Percentiles rank a stretch among this genome's conserved stretches.
These are phyloP conservation scores for Julus scanicus DNA, from an alignment of 2,888 invertebrate genomes.

Conservation along the genomic window DNA sequence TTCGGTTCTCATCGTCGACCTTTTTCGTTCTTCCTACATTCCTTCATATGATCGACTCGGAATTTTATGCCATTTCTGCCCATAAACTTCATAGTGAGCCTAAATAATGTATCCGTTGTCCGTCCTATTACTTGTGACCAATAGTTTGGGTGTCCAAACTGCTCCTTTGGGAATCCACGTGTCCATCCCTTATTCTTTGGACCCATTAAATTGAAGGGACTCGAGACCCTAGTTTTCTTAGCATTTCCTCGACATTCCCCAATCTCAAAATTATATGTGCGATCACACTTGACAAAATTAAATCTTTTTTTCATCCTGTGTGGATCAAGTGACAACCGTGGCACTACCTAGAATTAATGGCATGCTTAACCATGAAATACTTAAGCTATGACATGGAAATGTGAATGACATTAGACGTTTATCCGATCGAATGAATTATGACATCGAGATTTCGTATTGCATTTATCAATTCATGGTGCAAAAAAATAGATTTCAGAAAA, in stretches of 20 bases:
- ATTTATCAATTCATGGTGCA: too few relatives aligned
- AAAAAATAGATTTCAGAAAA: too few relatives aligned
- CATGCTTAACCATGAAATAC: not conserved
- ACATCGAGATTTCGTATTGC: too few relatives aligned
- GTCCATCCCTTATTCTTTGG: not conserved
- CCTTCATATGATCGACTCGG: not conserved
- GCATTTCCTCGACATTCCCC: slow-evolving; percentile 3
- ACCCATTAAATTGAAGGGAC: not conserved
- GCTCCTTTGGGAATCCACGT: not conserved
- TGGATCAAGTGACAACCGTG: not conserved
- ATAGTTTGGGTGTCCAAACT: not conserved
- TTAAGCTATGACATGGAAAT: not conserved
- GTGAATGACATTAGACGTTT: not conserved
- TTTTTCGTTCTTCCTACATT: not conserved
- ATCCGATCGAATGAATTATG: too few relatives aligned
- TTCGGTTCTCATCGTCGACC: not conserved
- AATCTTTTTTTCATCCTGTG: not conserved
- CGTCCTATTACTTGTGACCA: not conserved
- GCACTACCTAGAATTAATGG: slow-evolving; percentile 9
- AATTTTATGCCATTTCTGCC: not conserved
- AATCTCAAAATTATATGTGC: not conserved
- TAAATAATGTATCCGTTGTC: slow-evolving; percentile 4
- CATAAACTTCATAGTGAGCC: slow-evolving; percentile 6
- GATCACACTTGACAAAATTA: not conserved
- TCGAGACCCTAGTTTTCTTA: not conserved